These are phyloP conservation scores for Brachyistius frenatus DNA, from an alignment of 2,113 vertebrate genomes.

Conservation along the genomic window DNA sequence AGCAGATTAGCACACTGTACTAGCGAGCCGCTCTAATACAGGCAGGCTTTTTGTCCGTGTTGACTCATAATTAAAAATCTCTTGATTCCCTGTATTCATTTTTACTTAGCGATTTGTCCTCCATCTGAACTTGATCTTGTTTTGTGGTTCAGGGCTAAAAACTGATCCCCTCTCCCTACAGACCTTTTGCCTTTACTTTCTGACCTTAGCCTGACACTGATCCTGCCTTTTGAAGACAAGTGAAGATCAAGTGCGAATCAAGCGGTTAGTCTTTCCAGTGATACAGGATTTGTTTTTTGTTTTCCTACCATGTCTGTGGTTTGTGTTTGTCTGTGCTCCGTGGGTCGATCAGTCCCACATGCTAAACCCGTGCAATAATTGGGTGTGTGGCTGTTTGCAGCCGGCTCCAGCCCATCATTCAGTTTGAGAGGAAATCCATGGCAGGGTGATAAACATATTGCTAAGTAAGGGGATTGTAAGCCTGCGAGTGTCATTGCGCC, in stretches of 20 bases:
- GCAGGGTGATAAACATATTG: conserved; percentile 61
- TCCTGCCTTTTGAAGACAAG: conserved; percentile 73
- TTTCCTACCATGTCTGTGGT: conserved; percentile 17
- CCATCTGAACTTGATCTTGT: conserved; percentile 60
- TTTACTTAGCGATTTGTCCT: conserved; percentile 46
- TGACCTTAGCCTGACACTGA: conserved; percentile 70
- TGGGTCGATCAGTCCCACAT: conserved; percentile 38
- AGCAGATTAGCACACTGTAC: no score
- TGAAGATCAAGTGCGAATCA: conserved; percentile 66
- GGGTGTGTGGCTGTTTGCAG: conserved; percentile 43
- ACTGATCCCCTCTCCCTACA: conserved; percentile 39
- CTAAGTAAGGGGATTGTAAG: conserved; percentile 53
- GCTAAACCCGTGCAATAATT: conserved; percentile 46
- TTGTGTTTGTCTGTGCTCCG: conserved; percentile 40
- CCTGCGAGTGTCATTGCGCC: conserved; percentile 37
- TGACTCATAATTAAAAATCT: conserved; percentile 6
- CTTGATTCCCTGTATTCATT: not conserved
- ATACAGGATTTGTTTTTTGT: conserved; percentile 12
- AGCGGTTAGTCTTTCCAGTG: conserved; percentile 49
- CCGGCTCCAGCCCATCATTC: conserved; percentile 42
- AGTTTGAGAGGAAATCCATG: conserved; percentile 63
- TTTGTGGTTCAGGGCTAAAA: conserved; percentile 49
- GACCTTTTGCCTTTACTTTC: conserved; percentile 56
- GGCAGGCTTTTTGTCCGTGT: not conserved
- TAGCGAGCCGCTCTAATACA: not conserved